phyloP scores from a whole-genome alignment of 2,888 invertebrate species.

The Drosophila prostipennis region DNA sequence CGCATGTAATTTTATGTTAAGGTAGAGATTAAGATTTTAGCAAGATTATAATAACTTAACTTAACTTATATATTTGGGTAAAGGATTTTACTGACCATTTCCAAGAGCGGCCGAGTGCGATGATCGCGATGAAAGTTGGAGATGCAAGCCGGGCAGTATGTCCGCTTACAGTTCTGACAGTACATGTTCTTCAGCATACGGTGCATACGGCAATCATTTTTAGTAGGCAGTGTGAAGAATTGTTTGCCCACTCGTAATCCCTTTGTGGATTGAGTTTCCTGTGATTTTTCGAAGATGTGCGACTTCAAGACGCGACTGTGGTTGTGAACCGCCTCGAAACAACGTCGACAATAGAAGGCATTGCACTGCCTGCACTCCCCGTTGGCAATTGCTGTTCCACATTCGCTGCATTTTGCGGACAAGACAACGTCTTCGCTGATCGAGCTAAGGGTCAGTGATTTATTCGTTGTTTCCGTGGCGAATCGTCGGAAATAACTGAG shows the following conservation, averaged over 20 bases:
- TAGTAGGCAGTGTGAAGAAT: slow-evolving; percentile 47
- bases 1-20: too few relatives aligned
- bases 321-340: slow-evolving; percentile 78
- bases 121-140: slow-evolving; percentile 61
- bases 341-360: slow-evolving; percentile 75
- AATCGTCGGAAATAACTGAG: slow-evolving; percentile 52
- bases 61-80: background rate
- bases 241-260: slow-evolving; percentile 39
- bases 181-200: slow-evolving; percentile 58
- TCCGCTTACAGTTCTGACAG: slow-evolving; percentile 64
- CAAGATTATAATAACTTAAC: background rate
- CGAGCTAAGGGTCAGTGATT: slow-evolving; percentile 21
- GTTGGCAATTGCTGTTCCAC: slow-evolving; percentile 54
- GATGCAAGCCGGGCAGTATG: slow-evolving; percentile 64
- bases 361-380: slow-evolving; percentile 79
- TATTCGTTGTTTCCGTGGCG: slow-evolving; percentile 43
- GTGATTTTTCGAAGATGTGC: slow-evolving; percentile 55
- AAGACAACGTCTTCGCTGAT: slow-evolving; percentile 7
- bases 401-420: slow-evolving; percentile 76
- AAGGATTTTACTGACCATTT: slow-evolving; percentile 35
- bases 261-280: background rate
- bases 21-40: too few relatives aligned
- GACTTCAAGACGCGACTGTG: slow-evolving; percentile 74
- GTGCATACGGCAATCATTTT: slow-evolving; percentile 45
- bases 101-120: slow-evolving; percentile 4